phyloP scores from a whole-genome alignment of 1,140 invertebrate genomes.

The Hypsibius dujardini region DNA sequence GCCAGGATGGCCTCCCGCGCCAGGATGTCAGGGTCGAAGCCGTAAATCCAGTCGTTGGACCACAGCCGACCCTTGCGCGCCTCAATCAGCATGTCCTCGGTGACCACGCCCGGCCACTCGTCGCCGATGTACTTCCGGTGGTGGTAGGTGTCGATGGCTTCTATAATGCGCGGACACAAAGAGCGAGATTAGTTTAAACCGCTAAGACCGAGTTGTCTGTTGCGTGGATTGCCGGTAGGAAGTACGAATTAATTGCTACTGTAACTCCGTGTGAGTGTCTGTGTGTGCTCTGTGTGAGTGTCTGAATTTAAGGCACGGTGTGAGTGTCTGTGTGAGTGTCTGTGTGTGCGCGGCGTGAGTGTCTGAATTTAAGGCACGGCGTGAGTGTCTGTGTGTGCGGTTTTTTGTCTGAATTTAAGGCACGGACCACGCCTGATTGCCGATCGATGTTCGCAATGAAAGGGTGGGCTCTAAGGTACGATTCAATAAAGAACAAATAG shows the following conservation, averaged over 20 bases:
- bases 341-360: too few relatives aligned
- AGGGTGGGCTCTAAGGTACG: too few relatives aligned
- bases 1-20: conserved; percentile 13
- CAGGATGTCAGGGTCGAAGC: conserved; percentile 14
- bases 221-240: not conserved
- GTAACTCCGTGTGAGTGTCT: not conserved
- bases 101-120: conserved; percentile 14
- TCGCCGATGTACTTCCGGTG: conserved; percentile 17
- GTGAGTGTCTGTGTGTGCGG: too few relatives aligned
- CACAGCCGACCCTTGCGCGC: not conserved
- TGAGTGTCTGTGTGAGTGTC: too few relatives aligned
- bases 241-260: not conserved
- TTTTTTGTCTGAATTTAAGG: too few relatives aligned
- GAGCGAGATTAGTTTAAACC: not conserved
- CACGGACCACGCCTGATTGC: too few relatives aligned
- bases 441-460: too few relatives aligned
- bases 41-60: conserved; percentile 15
- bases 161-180: not conserved
- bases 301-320: too few relatives aligned
- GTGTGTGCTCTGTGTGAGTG: not conserved
- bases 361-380: too few relatives aligned
- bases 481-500: too few relatives aligned
- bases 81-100: conserved; percentile 4
- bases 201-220: not conserved
- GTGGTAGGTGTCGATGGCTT: conserved; percentile 7